Evolutionary conservation across 2,797 vertebrate genomes (phyloP), one percentile per base, ranked within the genome.

Genomic region (Benthosema pterotum): DNA sequence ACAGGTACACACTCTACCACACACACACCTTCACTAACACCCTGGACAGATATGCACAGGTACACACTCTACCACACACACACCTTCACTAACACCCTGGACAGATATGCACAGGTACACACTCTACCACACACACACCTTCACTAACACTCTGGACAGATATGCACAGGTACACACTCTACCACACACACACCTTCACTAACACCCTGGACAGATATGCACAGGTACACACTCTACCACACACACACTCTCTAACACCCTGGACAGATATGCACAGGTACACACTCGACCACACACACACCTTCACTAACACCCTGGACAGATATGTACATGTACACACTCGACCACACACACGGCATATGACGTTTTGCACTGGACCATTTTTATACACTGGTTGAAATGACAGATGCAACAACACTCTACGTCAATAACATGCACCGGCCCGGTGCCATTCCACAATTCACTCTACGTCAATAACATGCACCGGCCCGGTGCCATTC

Each of bases 131-230:
- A n/a, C n/a, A n/a, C 51, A 42, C 47, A 51, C 48, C 42, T 43
- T 43, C 42, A 11, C 3, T 25, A 25, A 25, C 42, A 9, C n/a
- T n/a, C n/a, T n/a, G n/a, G n/a, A n/a, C n/a, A n/a, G n/a, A n/a
- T n/a, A n/a, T n/a, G n/a, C n/a, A n/a, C n/a, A n/a, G n/a, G n/a
- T n/a, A n/a, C n/a, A n/a, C n/a, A 16, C 91, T 96, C 4, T 92
- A 91, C 83, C 90, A 95, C 3, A 82, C 87, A 74, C 90, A 90
- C 71, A 95, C 94, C 19, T 96, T 98, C 9, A 77, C 78, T 11
- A 71, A 85, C 1, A 67, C 87, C 0, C 78, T 96, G 79, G 89
- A 93, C 60, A 82, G 89, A n/a, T 93, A 92, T 80, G 56, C 9
- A 62, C 92, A 93, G 94, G 95, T 95, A 74, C 2, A 18, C 25